Evolutionary conservation across 1,140 invertebrate genomes (phyloP), one percentile per base, ranked within the genome.

Genomic region (Wiebesia pumilae): DNA sequence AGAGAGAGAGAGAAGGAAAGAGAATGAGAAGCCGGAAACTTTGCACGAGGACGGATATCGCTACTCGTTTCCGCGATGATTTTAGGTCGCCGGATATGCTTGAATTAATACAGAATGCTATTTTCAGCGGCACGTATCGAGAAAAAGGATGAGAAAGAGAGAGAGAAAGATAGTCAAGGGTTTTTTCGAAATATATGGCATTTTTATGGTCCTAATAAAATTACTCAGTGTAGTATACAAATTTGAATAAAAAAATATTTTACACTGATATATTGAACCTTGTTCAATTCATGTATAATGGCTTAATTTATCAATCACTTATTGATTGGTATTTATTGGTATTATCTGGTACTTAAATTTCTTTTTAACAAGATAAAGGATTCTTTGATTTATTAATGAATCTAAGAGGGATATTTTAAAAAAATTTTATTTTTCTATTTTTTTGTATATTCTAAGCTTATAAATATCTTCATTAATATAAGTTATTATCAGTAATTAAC

Each of bases 91-190:
- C 82, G 86, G 86, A 87, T 87, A 84, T 80, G 86, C 82, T 81
- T 75, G 86, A 87, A 87, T 87, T 87, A 84, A 87, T 84, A 87
- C 67, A 62, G 75, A 83, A 80, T 87, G 78, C 71, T 82, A 80
- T 83, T 87, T 80, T 77, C 82, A 79, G 67, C 54, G 77, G 43
- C 86, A 84, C 86, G 82, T 87, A 79, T 80, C 62, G 73, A 83
- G 47, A 77, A 65, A 24, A 24, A 58, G 33, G n/a, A 24, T 54
- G 62, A 85, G 79, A 77, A 62, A 84, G 51, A 88, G 77, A 83
- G 75, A 54, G 69, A 71, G 35, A 16, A n/a, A 33, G 30, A 21
- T 40, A 73, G 1, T 38, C 35, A 40, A 75, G 24, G 33, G 71
- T 40, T 38, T 24, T 10, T 62, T 75, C 21, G 1, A 43, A 75